Conservation (phyloP, 1,140 invertebrate genomes). For the Mactra quadrangularis region DNA sequence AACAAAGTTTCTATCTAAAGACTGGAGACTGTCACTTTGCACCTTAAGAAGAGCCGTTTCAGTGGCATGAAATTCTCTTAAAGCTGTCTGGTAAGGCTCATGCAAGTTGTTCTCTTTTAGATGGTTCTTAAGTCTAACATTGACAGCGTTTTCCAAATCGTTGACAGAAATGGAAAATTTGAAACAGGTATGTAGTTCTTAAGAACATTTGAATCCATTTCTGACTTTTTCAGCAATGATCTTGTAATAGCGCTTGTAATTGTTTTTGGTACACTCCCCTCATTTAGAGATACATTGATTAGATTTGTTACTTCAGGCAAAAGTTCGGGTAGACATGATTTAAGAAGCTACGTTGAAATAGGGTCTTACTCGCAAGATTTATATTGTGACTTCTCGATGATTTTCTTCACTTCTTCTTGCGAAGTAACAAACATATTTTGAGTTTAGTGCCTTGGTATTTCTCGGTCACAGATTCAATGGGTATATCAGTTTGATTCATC, state of each 20-base stretch:
- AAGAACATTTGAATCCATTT: neutral
- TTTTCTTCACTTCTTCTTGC: constrained; percentile 10
- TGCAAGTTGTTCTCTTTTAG: constrained; percentile 20
- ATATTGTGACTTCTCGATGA: neutral
- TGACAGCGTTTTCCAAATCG: constrained; percentile 46
- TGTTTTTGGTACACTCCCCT: neutral
- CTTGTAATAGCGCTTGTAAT: neutral
- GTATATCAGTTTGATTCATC: too few relatives aligned
- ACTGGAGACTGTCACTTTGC: too few relatives aligned
- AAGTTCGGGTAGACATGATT: neutral
- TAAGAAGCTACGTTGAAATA: constrained; percentile 2
- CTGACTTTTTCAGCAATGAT: neutral
- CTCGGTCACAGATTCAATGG: too few relatives aligned
- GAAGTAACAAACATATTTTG: neutral
- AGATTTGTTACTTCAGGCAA: neutral
- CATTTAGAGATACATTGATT: neutral
- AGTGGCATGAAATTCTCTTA: constrained; percentile 34
- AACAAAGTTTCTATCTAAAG: too few relatives aligned
- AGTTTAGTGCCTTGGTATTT: too few relatives aligned
- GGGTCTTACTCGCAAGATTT: constrained; percentile 23
- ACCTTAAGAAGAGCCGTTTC: constrained; percentile 37
- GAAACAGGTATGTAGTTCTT: constrained; percentile 36
- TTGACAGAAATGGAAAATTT: constrained; percentile 29
- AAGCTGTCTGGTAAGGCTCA: constrained; percentile 22
- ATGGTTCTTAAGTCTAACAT: neutral